Evolutionary conservation across 2,113 vertebrate genomes (phyloP).

Genomic region (Vireo altiloquus): DNA sequence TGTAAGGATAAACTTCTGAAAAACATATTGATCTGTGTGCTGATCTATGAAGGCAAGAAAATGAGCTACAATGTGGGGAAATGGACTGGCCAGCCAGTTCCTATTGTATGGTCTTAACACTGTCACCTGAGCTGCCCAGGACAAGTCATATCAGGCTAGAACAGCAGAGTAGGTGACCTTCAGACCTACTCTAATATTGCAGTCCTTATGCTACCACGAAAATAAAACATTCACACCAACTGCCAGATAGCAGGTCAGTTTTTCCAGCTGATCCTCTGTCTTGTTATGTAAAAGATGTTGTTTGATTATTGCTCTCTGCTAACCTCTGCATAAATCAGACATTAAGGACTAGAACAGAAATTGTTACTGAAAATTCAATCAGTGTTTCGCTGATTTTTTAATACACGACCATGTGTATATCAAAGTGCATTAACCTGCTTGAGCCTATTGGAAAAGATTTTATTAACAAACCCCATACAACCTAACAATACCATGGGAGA

Average conservation of each 20-base stretch:
- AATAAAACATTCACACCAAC: background rate
- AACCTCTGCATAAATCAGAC: conserved; percentile 28
- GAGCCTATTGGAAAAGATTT: background rate
- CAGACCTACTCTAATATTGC: background rate
- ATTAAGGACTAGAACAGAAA: background rate
- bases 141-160: background rate
- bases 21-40: background rate
- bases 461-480: background rate
- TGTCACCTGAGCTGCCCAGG: background rate
- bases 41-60: background rate
- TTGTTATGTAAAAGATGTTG: background rate
- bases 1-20: background rate
- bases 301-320: background rate
- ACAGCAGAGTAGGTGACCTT: background rate
- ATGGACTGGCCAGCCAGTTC: background rate
- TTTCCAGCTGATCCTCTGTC: conserved; percentile 16
- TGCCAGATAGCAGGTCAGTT: background rate
- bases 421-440: background rate
- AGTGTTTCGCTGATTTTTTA: background rate
- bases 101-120: background rate
- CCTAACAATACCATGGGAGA: background rate
- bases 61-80: background rate
- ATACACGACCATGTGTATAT: background rate
- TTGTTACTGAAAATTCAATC: conserved; percentile 30
- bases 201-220: background rate